Evolutionary conservation across 2,113 vertebrate genomes (phyloP).

Genomic region (Cinclus cinclus): DNA sequence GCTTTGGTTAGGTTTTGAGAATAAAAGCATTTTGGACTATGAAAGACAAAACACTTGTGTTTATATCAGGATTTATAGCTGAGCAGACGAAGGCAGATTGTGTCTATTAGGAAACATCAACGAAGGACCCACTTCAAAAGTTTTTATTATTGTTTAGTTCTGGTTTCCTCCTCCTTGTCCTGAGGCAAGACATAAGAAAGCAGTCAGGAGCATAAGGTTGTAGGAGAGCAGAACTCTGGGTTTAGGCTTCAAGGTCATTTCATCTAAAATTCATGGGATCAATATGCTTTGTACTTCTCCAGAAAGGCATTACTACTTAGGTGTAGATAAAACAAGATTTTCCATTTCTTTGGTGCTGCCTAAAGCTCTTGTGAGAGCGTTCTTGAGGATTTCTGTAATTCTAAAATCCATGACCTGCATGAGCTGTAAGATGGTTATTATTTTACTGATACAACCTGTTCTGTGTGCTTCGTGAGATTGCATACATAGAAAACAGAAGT

Average conservation of each 20-base stretch:
- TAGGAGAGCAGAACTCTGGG: neutral
- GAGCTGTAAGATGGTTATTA: neutral
- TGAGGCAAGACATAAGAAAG: neutral
- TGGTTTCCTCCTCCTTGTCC: neutral
- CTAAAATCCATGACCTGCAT: neutral
- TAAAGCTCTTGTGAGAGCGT: neutral
- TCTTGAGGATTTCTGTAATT: neutral
- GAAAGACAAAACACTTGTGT: neutral
- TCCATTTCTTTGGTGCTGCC: neutral
- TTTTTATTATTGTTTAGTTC: neutral
- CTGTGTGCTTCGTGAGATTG: accelerated
- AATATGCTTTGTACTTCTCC: neutral
- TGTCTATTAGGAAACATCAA: neutral
- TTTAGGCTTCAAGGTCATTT: constrained; percentile 12
- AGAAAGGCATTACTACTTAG: neutral
- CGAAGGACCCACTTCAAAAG: neutral
- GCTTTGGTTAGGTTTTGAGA: neutral
- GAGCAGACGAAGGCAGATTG: neutral
- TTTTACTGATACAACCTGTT: neutral
- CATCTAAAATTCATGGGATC: constrained; percentile 31
- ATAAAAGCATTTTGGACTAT: neutral
- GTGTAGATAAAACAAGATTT: neutral
- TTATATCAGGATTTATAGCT: neutral
- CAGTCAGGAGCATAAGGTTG: neutral
- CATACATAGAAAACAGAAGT: neutral